Evolutionary conservation across 2,797 vertebrate genomes (phyloP).

Genomic region (Threskiornis aethiopicus): DNA sequence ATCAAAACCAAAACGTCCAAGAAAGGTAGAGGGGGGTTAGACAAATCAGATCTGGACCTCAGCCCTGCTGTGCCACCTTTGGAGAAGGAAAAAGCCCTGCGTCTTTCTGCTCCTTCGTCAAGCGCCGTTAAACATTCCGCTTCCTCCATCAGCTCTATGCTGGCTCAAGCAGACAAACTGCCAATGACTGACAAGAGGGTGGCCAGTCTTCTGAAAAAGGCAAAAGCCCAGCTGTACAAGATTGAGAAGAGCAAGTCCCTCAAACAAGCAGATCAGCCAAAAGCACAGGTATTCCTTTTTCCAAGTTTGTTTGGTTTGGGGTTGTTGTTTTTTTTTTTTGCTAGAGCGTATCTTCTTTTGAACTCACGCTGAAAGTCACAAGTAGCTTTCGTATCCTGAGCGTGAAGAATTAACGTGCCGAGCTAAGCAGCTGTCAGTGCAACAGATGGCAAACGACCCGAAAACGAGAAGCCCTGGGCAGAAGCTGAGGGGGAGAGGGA

Average conservation of each 20-base stretch:
- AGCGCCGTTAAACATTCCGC: constrained; percentile 83
- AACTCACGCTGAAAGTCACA: neutral
- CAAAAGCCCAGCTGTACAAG: constrained; percentile 94
- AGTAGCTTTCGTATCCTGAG: neutral
- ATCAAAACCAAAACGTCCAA: constrained; percentile 86
- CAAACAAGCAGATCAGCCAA: constrained; percentile 90
- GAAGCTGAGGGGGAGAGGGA: neutral
- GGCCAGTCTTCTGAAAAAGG: constrained; percentile 93
- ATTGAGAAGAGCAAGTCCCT: constrained; percentile 96
- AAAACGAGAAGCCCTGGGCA: neutral
- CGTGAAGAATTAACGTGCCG: neutral
- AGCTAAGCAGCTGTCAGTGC: neutral
- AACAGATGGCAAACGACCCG: neutral
- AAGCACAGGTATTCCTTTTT: constrained; percentile 86
- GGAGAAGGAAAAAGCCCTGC: constrained; percentile 78
- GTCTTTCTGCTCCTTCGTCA: constrained; percentile 70
- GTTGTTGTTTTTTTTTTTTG: neutral
- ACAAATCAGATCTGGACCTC: constrained; percentile 80
- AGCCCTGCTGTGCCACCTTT: constrained; percentile 57
- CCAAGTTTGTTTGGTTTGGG: no score
- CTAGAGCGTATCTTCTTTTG: neutral
- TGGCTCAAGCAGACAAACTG: constrained; percentile 92
- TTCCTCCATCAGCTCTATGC: constrained; percentile 88
- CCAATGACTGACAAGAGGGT: constrained; percentile 93
- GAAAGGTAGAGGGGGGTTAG: constrained; percentile 81